These are phyloP conservation scores for Bombus soroeensis DNA, from an alignment of 1,140 invertebrate genomes.

Conservation along the genomic window DNA sequence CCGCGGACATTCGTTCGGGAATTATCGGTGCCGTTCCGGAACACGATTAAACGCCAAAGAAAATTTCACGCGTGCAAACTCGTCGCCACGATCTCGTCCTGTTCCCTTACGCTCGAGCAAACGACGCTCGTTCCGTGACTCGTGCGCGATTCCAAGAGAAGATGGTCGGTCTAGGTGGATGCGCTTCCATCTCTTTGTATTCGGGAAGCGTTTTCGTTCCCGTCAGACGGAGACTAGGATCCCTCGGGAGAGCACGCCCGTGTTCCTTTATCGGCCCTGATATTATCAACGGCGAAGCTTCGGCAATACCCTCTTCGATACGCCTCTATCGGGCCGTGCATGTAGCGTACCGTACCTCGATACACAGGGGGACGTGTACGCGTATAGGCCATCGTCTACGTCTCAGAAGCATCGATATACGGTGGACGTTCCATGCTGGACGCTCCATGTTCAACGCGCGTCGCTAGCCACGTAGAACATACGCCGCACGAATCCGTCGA, in stretches of 20 bases:
- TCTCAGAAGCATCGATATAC: conserved; percentile 8
- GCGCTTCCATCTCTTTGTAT: conserved; percentile 50
- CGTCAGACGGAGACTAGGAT: conserved; percentile 18
- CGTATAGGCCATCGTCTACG: neutral
- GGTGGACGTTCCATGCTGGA: neutral
- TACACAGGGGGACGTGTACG: neutral
- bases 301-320: conserved; percentile 24
- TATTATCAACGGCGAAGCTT: conserved; percentile 62
- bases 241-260: conserved; percentile 51
- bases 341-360: neutral
- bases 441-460: neutral
- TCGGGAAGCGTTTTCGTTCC: conserved; percentile 46
- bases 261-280: conserved; percentile 60
- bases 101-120: neutral
- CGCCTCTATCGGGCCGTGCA: neutral
- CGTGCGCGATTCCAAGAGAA: neutral
- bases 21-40: neutral
- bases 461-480: conserved; percentile 24
- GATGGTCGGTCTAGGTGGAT: neutral
- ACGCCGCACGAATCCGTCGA: conserved; percentile 16
- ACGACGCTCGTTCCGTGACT: neutral
- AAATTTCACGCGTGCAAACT: neutral
- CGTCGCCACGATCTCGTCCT: neutral
- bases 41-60: too few relatives aligned
- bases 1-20: neutral